A percentile compares a stretch with the other conserved stretches of the same genome.
Evolutionary conservation across 1,140 invertebrate species (phyloP).

Genomic region (Vollenhovia emeryi): DNA sequence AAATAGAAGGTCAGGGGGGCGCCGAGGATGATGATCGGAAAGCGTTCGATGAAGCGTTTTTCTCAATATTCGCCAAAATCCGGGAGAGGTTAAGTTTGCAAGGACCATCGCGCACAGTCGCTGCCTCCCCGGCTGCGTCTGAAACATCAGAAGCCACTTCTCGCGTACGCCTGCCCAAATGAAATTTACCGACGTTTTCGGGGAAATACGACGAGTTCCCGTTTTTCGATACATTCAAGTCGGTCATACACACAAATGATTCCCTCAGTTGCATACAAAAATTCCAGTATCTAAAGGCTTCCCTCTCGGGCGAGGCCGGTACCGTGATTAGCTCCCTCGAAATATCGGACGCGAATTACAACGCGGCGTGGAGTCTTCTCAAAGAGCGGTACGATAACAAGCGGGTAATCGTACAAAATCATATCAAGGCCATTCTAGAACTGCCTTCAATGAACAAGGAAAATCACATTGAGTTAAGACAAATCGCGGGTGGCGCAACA

Average conservation of each 20-base stretch:
- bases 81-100: neutral
- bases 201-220: slow-evolving; percentile 40
- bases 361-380: slow-evolving; percentile 58
- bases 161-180: slow-evolving; percentile 13
- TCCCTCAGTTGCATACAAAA: slow-evolving; percentile 23
- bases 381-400: slow-evolving; percentile 71
- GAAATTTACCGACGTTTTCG: slow-evolving; percentile 48
- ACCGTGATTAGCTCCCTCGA: slow-evolving; percentile 40
- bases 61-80: neutral
- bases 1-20: neutral
- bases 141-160: neutral
- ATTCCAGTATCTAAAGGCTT: slow-evolving; percentile 57
- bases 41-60: neutral
- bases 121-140: neutral
- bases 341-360: slow-evolving; percentile 58
- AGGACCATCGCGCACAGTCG: neutral
- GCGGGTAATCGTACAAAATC: slow-evolving; percentile 66
- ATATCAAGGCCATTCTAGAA: slow-evolving; percentile 69
- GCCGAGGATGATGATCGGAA: neutral
- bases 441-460: slow-evolving; percentile 61
- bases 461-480: slow-evolving; percentile 36
- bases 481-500: slow-evolving; percentile 57
- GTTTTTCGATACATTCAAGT: slow-evolving; percentile 45
- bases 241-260: slow-evolving; percentile 28
- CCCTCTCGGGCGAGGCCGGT: slow-evolving; percentile 38